These are phyloP conservation scores for Poliocrania exsul DNA, from an alignment of 2,797 vertebrate species.

Conservation along the genomic window DNA sequence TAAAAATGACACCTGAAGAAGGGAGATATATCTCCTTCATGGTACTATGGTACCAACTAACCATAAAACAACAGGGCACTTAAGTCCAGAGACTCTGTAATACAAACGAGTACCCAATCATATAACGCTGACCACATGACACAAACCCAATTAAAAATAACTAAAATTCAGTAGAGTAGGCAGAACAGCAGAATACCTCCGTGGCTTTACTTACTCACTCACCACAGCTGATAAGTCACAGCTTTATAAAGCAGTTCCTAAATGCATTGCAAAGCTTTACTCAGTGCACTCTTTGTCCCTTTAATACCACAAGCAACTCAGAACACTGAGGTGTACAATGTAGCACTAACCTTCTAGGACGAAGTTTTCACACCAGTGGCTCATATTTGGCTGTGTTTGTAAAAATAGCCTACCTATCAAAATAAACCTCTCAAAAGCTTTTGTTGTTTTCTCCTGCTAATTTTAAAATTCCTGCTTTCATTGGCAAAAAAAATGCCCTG, in stretches of 20 bases:
- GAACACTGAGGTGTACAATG: neutral
- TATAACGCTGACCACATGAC: neutral
- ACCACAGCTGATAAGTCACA: neutral
- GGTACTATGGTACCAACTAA: neutral
- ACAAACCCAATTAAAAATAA: neutral
- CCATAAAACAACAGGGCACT: neutral
- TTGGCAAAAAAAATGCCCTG: fast-evolving
- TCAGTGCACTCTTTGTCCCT: neutral
- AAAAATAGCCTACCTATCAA: neutral
- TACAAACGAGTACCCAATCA: neutral
- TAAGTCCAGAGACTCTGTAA: fast-evolving
- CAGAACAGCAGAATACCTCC: neutral
- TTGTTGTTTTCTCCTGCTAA: neutral
- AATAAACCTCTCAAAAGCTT: neutral
- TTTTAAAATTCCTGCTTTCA: neutral
- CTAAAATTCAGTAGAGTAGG: neutral
- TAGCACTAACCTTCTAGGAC: neutral
- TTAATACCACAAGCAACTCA: neutral
- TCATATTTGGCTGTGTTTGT: neutral
- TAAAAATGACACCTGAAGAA: neutral
- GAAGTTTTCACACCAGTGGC: neutral
- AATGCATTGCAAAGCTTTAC: neutral
- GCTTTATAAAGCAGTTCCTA: neutral
- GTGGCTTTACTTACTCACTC: neutral
- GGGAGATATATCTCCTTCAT: neutral